Percentiles rank a stretch among this genome's conserved stretches.
Evolutionary conservation across 2,113 vertebrate species (phyloP).

Genomic region (Megaleporinus macrocephalus): DNA sequence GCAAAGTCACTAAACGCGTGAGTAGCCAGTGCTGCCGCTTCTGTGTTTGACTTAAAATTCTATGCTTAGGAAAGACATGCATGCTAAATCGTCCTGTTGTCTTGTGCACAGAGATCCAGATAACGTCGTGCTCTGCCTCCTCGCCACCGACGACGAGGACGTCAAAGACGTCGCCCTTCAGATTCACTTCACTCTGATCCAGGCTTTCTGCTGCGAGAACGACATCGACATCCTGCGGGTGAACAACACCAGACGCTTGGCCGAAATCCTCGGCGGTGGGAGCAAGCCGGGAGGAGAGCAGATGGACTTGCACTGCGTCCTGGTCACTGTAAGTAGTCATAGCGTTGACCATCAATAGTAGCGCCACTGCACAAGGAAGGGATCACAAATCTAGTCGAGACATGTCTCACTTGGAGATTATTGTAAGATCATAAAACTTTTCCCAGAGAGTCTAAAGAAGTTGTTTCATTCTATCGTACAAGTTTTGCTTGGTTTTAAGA

Average conservation of each 20-base stretch:
- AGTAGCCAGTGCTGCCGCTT: slow-evolving; percentile 63
- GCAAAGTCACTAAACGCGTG: slow-evolving; percentile 95
- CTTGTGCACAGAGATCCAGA: slow-evolving; percentile 84
- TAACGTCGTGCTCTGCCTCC: slow-evolving; percentile 91
- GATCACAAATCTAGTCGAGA: no score
- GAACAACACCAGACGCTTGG: slow-evolving; percentile 89
- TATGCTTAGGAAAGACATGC: no score
- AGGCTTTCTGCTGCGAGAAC: slow-evolving; percentile 97
- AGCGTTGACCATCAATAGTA: background rate
- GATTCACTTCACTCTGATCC: slow-evolving; percentile 96
- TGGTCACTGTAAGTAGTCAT: slow-evolving; percentile 86
- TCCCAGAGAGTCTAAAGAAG: no score
- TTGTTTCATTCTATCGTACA: no score
- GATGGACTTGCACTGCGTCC: slow-evolving; percentile 90
- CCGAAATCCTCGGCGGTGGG: slow-evolving; percentile 80
- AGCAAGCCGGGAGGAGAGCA: slow-evolving; percentile 81
- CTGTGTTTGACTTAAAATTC: background rate
- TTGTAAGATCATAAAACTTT: no score
- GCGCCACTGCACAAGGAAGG: no score
- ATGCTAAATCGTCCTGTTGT: no score
- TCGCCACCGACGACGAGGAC: slow-evolving; percentile 91
- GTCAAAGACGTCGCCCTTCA: slow-evolving; percentile 91
- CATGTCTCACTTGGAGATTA: no score
- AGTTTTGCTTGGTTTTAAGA: no score
- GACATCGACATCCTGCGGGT: slow-evolving; percentile 96